These are phyloP conservation scores for Falco cherrug DNA, from an alignment of 2,797 vertebrate genomes.

Conservation along the genomic window DNA sequence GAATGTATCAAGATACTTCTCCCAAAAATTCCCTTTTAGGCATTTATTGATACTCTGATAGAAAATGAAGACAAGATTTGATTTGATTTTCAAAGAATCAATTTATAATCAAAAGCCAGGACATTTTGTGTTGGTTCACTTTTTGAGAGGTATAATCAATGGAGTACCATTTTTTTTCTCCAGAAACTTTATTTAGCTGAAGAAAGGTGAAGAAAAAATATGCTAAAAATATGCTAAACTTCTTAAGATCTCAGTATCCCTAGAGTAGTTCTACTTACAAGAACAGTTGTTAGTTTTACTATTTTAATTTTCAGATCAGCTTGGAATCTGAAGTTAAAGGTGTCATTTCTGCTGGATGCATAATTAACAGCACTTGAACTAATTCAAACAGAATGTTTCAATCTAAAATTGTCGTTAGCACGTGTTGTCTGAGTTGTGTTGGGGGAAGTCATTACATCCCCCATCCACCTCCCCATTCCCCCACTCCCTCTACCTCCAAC, in stretches of 20 bases:
- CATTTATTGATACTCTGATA: neutral
- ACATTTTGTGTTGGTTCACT: neutral
- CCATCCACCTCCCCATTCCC: neutral
- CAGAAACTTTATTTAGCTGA: neutral
- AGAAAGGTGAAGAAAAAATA: neutral
- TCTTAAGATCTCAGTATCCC: neutral
- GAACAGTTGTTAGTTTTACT: neutral
- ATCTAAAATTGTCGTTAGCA: neutral
- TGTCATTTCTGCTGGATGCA: neutral
- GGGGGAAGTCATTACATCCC: neutral
- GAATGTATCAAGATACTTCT: neutral
- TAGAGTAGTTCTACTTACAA: neutral
- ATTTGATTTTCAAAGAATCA: neutral
- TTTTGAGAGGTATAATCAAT: neutral
- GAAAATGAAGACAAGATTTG: neutral
- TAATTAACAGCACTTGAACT: neutral
- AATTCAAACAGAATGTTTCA: neutral
- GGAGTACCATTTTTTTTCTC: neutral
- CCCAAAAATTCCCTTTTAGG: neutral
- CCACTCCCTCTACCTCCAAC: neutral
- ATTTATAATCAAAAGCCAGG: neutral
- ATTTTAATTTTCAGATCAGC: neutral
- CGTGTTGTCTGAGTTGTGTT: neutral
- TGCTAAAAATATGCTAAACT: neutral
- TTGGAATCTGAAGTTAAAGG: neutral